Percentiles rank a stretch among this genome's conserved stretches.
These are phyloP conservation scores for Nipponacmea schrenckii DNA, from an alignment of 2,888 invertebrate genomes.

Conservation along the genomic window DNA sequence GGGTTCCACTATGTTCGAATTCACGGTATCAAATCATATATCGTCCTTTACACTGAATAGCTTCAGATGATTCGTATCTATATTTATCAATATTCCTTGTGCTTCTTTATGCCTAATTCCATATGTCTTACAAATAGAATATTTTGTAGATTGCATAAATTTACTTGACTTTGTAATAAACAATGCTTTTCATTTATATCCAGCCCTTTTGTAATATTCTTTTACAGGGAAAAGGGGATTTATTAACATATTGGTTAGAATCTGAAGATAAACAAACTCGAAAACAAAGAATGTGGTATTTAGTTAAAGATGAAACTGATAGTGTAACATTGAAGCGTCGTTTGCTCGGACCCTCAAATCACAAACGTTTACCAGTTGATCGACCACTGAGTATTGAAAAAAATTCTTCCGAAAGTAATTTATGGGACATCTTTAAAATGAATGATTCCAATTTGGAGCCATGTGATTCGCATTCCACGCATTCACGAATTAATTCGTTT, in stretches of 20 bases:
- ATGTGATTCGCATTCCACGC: background rate
- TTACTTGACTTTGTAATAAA: too few relatives aligned
- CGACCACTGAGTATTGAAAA: background rate
- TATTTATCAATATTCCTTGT: background rate
- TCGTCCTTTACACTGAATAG: too few relatives aligned
- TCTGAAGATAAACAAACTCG: constrained; percentile 55
- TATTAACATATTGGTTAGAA: constrained; percentile 67
- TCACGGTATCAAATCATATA: too few relatives aligned
- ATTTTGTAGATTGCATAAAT: too few relatives aligned
- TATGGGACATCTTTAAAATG: constrained; percentile 8
- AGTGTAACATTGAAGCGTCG: constrained; percentile 8
- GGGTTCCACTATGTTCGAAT: too few relatives aligned
- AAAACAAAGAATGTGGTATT: constrained; percentile 6
- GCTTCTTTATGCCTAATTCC: too few relatives aligned
- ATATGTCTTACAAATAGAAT: too few relatives aligned
- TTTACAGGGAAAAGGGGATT: constrained; percentile 68
- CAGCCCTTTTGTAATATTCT: background rate
- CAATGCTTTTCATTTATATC: too few relatives aligned
- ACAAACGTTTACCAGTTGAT: background rate
- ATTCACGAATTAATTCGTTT: background rate
- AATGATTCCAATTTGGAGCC: constrained; percentile 4
- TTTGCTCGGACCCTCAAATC: background rate
- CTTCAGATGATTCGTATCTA: too few relatives aligned
- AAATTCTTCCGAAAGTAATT: constrained; percentile 3
- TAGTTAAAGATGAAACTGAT: background rate